Evolutionary conservation across 2,113 vertebrate genomes (phyloP).

Genomic region (Synchiropus splendidus): DNA sequence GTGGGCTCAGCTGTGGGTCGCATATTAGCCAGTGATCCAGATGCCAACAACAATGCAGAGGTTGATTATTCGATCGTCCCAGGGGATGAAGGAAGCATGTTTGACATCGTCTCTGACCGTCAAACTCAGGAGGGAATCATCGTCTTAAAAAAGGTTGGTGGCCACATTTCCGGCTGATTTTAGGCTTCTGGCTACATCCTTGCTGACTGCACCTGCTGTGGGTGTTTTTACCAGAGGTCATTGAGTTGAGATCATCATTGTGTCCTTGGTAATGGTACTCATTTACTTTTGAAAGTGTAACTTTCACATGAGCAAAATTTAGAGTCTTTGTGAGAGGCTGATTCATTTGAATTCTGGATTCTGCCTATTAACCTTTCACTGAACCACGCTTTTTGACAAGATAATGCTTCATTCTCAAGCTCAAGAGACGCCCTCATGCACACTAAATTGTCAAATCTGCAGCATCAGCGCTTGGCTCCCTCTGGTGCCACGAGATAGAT

Average conservation of each 20-base stretch:
- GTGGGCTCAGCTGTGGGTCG: constrained; percentile 79
- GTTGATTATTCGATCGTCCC: constrained; percentile 85
- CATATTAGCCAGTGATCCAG: constrained; percentile 83
- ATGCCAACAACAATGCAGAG: constrained; percentile 79
- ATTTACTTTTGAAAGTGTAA: too few relatives aligned
- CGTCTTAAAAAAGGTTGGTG: constrained; percentile 78
- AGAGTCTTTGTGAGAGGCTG: constrained; percentile 6
- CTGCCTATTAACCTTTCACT: constrained; percentile 17
- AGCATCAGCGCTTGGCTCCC: constrained; percentile 8
- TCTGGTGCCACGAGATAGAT: constrained; percentile 1
- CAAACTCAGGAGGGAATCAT: constrained; percentile 78
- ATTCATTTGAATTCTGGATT: constrained; percentile 12
- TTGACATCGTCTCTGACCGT: constrained; percentile 78
- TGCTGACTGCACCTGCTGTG: too few relatives aligned
- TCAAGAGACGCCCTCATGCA: neutral
- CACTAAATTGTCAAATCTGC: constrained; percentile 6
- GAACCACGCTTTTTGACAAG: constrained; percentile 10
- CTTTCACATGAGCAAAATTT: too few relatives aligned
- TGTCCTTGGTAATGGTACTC: too few relatives aligned
- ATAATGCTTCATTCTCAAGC: constrained; percentile 5
- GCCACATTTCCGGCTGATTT: constrained; percentile 7
- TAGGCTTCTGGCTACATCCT: constrained; percentile 84
- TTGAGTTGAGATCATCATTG: too few relatives aligned
- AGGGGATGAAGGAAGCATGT: constrained; percentile 81
- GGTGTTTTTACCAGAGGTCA: too few relatives aligned